Evolutionary conservation across 2,888 invertebrate species (phyloP), one percentile per base, ranked within the genome.

Genomic region (Elegia similella): DNA sequence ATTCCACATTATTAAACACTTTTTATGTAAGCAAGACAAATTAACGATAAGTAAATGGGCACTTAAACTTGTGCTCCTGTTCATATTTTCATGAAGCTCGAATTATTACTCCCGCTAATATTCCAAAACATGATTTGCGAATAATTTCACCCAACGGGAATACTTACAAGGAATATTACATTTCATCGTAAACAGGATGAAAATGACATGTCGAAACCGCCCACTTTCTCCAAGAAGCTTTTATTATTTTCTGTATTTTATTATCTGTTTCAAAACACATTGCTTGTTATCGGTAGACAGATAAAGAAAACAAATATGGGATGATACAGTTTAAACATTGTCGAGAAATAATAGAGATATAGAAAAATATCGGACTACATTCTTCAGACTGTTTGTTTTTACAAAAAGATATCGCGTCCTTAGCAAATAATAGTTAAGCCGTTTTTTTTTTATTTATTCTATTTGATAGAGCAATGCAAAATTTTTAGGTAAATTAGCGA

Each of bases 241-340:
- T 52, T 42, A 38, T 38, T 42, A 52, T 52, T 38, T 7, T 42
- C 13, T 6, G 29, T 43, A 42, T 53, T n/a, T 53, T 53, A 48
- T 48, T 29, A n/a, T n/a, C 23, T 52, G 52, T 52, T 55, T 59
- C 15, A 15, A 46, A 34, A 34, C 17, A 32, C 48, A 55, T 56
- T 43, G 47, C 42, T 44, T 32, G 46, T 47, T 53, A 53, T 53
- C 53, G 32, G 44, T 17, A 29, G 50, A 34, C 52, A 57, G 62
- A 70, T 68, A 70, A 65, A 58, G 59, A 65, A 66, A 61, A 61
- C 57, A 66, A 70, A 70, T 62, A 69, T 50, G 59, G 42, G 66
- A 65, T 64, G 56, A 64, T 53, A 43, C 59, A 58, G 59, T 58
- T 63, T 55, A 64, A 67, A 69, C 58, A 65, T 57, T 59, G 59